Base-by-base conservation (phyloP, 2,797 vertebrate species). In the Taeniopygia guttata region DNA sequence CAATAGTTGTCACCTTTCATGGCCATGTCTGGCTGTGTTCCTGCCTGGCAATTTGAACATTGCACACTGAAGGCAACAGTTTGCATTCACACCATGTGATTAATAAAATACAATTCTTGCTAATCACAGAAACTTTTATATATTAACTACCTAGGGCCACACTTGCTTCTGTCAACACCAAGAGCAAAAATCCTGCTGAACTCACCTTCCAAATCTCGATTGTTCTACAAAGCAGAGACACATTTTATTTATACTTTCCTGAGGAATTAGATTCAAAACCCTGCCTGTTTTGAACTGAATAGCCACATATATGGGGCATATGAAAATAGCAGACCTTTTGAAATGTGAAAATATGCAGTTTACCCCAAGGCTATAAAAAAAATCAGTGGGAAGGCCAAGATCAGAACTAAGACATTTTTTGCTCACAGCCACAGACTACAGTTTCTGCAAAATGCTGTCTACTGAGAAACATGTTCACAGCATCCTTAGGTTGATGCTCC, bases 381-480 rank as follows among this genome's bases (percentile, higher is more conserved):
- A 85, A 93, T 32, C 76, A 86, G 91, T 70, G 38, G 84, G 63
- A 88, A 91, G 42, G 27, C 85, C 91, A 87, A 90, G 73, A 94
- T 91, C 60, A 84, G 70, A 89, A 91, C 80, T 11, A 90, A 84
- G 60, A 74, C 51, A 12, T 73, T 67, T 77, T 84, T 79, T 86
- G 54, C 92, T 91, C 74, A 81, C 72, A 89, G 79, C 20, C 84
- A 87, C 52, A 86, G 49, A 63, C 51, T 73, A 46, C 20, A 81
- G 74, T 51, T 88, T 60, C 59, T 86, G 64, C 46, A 96, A 91
- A 92, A 87, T 26, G 34, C 80, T 84, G 45, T 63, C 89, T 89
- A 27, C 68, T 56, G 54, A 93, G 70, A 90, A 91, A 84, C 63
- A 67, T 4, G 36, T 48, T 93, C 46, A 82, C 70, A 84, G 64